Base-by-base conservation (phyloP, 2,888 invertebrate genomes). In the Pachycephus smyrnensis region DNA sequence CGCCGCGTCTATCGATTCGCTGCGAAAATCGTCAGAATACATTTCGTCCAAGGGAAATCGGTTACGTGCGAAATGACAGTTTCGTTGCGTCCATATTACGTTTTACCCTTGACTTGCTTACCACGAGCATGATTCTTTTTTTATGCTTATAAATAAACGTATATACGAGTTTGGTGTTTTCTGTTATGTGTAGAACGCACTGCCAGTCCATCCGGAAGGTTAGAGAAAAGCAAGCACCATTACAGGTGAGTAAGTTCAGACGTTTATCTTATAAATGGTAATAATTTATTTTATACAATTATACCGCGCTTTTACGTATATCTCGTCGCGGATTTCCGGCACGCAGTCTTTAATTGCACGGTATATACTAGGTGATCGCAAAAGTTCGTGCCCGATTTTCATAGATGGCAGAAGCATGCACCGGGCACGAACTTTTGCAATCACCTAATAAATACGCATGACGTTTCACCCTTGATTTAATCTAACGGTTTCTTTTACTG, bases 171-270 rank as follows among this genome's bases (percentile, higher is more conserved):
- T 15, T 71, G 31, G 71, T 71, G 12, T 71, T 76, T 76, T 32
- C 30, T 73, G n/a, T 30, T 77, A 31, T 77, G 77, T 79, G 68
- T 79, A 85, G 85, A 82, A 79, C 82, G 81, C 77, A 78, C 81
- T 80, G 84, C 82, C 80, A 82, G 85, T 84, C 85, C 84, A 86
- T 83, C 84, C 83, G 83, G 83, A 84, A 85, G 85, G 84, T 83
- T 86, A 84, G 84, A 84, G 83, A 82, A 83, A 86, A 82, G 80
- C 84, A 82, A 82, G 83, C 88, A 88, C 85, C 88, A 88, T 89
- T 89, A 87, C 86, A 81, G 89, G 89, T 89, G 84, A 89, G 89
- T 89, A 83, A 86, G 32, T 15, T 31, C n/a, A n/a, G 73, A 69
- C 77, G 79, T 80, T 81, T 31, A 76, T 79, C 33, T 81, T 77